Percentiles rank a stretch among this genome's conserved stretches.
phyloP scores from a whole-genome alignment of 2,113 vertebrate species.

The Anser brachyrhynchus region DNA sequence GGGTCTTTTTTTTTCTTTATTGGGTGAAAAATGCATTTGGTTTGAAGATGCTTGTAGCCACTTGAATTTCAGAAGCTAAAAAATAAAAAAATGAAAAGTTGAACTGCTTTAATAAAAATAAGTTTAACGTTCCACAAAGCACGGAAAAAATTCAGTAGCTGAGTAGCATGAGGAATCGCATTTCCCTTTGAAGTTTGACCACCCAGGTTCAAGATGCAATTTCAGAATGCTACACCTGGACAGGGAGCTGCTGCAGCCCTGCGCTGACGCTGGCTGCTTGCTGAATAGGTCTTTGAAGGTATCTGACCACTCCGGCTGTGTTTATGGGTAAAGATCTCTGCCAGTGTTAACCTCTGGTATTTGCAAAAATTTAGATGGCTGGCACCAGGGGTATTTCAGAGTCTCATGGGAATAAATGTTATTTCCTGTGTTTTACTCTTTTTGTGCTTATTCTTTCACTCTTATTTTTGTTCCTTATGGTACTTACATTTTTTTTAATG shows the following conservation, averaged over 20 bases:
- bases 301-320: not conserved
- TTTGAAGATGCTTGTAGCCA: not conserved
- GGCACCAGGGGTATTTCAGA: not conserved
- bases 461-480: not conserved
- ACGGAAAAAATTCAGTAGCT: not conserved
- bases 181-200: slow-evolving; percentile 32
- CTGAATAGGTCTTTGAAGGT: not conserved
- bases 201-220: not conserved
- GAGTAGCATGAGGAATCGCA: not conserved
- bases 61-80: not conserved
- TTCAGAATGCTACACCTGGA: slow-evolving; percentile 1
- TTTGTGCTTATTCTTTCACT: not conserved
- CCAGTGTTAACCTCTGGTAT: not conserved
- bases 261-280: not conserved
- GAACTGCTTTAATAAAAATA: not conserved
- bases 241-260: not conserved
- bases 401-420: not conserved
- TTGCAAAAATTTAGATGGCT: not conserved
- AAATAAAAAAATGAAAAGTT: not conserved
- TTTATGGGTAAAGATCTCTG: not conserved
- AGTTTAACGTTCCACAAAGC: not conserved
- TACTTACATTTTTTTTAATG: not conserved
- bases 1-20: not conserved
- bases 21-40: not conserved
- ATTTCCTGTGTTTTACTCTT: not conserved